Evolutionary conservation across 2,888 invertebrate species (phyloP), one percentile per base, ranked within the genome.

Genomic region (Dastarcus helophoroides): DNA sequence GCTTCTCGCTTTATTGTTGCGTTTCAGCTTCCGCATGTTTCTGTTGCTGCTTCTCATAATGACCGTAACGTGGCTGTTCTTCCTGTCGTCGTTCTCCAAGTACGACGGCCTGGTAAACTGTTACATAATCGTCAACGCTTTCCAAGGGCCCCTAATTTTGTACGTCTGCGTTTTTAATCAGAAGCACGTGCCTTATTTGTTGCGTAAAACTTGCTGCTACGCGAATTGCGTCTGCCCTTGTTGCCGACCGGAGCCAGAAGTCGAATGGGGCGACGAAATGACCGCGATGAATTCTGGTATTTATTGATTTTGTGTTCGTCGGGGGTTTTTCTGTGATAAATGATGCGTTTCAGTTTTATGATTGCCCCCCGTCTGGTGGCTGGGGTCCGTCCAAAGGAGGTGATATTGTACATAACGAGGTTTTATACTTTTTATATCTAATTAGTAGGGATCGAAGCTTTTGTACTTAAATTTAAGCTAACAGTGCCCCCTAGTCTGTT

Each of bases 181-280:
- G 50, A 75, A 78, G 36, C 79, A 85, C 49, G 85, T 88, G 2
- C 78, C 75, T 5, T 84, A 79, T 59, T 62, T 86, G 32, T 59
- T 86, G 26, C 71, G 78, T 37, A 85, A 86, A 59, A 79, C 80
- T 30, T 86, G 84, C 59, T 82, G 81, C 48, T 80, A 80, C 51
- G 73, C 74, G 16, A 58, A 56, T 33, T 64, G 63, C 38, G 41
- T 59, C 10, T 65, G 62, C 39, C 57, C 65, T 26, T 71, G 71
- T 37, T 71, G 70, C 43, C 58, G 60, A 31, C 61, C 61, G 3
- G 76, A 82, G 40, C 78, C 77, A 1, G 70, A 79, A 14, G 76
- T 78, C 2, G 85, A 86, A 50, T 86, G 85, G 85, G 86, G 86
- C 0, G 86, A 86, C 50, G 86, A 88, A 63, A 77, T 86, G 80